Evolutionary conservation across 2,113 vertebrate genomes (phyloP), one percentile per base, ranked within the genome.

Genomic region (Podilymbus podiceps): DNA sequence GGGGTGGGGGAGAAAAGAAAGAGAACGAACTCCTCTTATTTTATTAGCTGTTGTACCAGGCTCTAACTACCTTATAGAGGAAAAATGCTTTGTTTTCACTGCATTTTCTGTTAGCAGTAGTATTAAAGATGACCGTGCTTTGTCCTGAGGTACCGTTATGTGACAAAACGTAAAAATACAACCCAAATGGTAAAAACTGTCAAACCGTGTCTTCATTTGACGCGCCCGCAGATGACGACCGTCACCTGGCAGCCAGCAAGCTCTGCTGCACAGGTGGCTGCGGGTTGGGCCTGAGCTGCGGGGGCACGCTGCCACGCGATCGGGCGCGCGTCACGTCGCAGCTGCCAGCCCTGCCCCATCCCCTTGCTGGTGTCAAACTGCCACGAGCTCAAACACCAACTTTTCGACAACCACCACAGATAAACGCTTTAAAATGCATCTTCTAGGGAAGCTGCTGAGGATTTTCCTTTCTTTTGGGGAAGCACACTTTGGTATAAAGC

Each of bases 141-240:
- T 66, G 28, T 86, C 59, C 68, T 27, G n/a, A 40, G 40, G 30
- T 74, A 86, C 16, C 42, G 42, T 11, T 80, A 38, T 0, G 1
- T 31, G 33, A 40, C 46, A 80, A 27, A 77, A 83, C 77, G 24
- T 7, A 68, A 78, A 77, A 84, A 18, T 31, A 30, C 3, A 2
- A 80, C 33, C 46, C 33, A 85, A 85, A 74, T 12, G 23, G n/a
- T 64, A 76, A 71, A 91, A 80, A 8, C n/a, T 44, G 47, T 35
- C 44, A 64, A 75, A 78, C 12, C 15, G 18, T 66, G 55, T 50
- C 84, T 85, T 78, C 63, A 15, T 83, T 80, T 90, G 35, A 80
- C 79, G 44, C 0, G 0, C 30, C 73, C 38, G 77, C 50, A 67
- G 67, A 90, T 35, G 31, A 62, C 0, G 0, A 80, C 18, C 4